These are phyloP conservation scores for Crepidodera aurea DNA, from an alignment of 2,888 invertebrate genomes.

Conservation along the genomic window DNA sequence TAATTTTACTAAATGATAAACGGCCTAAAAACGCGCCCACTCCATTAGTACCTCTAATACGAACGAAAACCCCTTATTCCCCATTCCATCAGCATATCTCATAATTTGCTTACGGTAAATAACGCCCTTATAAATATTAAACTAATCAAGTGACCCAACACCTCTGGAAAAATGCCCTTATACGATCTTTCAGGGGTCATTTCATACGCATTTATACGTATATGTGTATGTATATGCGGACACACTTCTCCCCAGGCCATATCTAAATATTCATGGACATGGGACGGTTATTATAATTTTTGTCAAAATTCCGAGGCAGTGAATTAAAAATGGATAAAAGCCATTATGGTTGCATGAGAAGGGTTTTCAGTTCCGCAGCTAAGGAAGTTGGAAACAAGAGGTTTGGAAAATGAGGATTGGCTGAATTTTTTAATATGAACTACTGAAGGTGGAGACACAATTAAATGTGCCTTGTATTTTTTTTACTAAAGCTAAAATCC, in stretches of 20 bases:
- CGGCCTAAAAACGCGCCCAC: not conserved
- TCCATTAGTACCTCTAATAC: constrained; percentile 13
- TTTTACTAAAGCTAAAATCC: too few species aligned
- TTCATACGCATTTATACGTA: constrained; percentile 16
- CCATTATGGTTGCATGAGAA: constrained; percentile 55
- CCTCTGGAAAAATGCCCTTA: constrained; percentile 37
- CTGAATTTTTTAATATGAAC: too few species aligned
- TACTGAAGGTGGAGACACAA: too few species aligned
- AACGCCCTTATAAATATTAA: constrained; percentile 36
- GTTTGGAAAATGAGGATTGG: constrained; percentile 8
- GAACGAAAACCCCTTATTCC: constrained; percentile 17
- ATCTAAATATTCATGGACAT: constrained; percentile 39
- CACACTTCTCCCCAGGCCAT: constrained; percentile 25
- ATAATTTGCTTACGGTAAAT: constrained; percentile 28
- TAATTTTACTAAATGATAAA: constrained; percentile 7
- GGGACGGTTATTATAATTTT: constrained; percentile 45
- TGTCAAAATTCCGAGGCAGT: constrained; percentile 44
- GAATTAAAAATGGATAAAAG: constrained; percentile 56
- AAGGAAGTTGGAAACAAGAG: constrained; percentile 23
- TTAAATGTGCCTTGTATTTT: too few species aligned
- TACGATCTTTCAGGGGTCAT: constrained; percentile 33
- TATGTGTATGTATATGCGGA: constrained; percentile 12
- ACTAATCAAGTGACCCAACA: constrained; percentile 33
- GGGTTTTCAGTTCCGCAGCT: constrained; percentile 47
- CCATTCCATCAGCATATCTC: constrained; percentile 30